phyloP scores from a whole-genome alignment of 1,140 invertebrate genomes.

The Hycleus phaleratus region DNA sequence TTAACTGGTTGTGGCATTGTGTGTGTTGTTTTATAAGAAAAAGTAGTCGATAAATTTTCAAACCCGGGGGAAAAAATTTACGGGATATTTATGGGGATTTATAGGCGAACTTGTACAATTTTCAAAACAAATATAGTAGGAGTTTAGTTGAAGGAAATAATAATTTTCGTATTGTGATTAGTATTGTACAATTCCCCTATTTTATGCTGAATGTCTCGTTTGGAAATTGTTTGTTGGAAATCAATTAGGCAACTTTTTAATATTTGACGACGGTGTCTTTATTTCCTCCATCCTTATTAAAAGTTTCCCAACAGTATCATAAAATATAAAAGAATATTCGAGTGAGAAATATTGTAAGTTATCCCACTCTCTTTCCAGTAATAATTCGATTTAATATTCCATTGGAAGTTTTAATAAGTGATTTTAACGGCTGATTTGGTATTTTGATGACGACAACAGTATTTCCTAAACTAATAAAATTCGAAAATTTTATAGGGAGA shows the following conservation, averaged over 20 bases:
- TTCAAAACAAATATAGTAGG: too few relatives aligned
- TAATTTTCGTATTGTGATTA: too few relatives aligned
- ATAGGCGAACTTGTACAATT: too few relatives aligned
- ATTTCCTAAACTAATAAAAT: too few relatives aligned
- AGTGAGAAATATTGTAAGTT: conserved; percentile 13
- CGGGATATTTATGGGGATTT: too few relatives aligned
- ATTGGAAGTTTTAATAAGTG: conserved; percentile 16
- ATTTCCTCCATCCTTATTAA: conserved; percentile 10
- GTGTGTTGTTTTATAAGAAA: too few relatives aligned
- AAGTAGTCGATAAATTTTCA: too few relatives aligned
- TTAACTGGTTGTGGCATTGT: too few relatives aligned
- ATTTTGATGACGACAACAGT: conserved; percentile 8
- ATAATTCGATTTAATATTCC: conserved; percentile 15
- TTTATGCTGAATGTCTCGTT: not conserved
- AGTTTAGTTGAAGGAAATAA: too few relatives aligned
- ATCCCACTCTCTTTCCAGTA: not conserved
- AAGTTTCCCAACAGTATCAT: conserved; percentile 12
- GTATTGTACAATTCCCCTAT: too few relatives aligned
- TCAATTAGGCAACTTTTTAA: conserved; percentile 15
- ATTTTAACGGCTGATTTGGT: conserved; percentile 12
- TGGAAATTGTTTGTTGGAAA: conserved; percentile 6
- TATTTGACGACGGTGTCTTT: conserved; percentile 13
- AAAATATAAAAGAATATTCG: conserved; percentile 11
- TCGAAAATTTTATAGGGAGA: too few relatives aligned
- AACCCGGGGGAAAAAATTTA: too few relatives aligned